These are phyloP conservation scores for Corythornis vintsioides DNA, from an alignment of 2,113 vertebrate species.

Conservation along the genomic window DNA sequence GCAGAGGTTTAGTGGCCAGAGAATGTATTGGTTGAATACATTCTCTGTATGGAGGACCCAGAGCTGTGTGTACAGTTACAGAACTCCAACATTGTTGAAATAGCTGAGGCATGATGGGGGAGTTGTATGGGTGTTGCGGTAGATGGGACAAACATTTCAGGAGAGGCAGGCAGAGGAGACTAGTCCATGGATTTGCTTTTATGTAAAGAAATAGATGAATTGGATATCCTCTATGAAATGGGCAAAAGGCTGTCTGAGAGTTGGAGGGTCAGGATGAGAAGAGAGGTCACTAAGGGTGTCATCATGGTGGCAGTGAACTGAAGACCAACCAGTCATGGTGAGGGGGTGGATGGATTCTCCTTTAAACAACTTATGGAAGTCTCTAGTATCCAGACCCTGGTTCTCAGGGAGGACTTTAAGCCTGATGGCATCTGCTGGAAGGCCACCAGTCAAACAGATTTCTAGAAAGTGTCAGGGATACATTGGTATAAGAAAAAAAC, in stretches of 20 bases:
- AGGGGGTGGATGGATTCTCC: background rate
- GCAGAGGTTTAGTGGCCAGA: background rate
- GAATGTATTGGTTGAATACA: too few relatives aligned
- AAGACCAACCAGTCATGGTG: background rate
- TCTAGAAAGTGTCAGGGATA: background rate
- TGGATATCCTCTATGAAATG: background rate
- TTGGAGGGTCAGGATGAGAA: background rate
- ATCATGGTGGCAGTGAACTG: background rate
- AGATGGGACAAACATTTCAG: background rate
- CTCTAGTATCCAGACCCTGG: background rate
- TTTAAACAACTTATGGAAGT: background rate
- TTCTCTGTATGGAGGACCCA: background rate
- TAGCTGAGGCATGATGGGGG: background rate
- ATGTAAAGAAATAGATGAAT: background rate
- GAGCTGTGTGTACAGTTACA: background rate
- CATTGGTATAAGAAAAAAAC: background rate
- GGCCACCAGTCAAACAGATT: background rate
- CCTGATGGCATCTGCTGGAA: background rate
- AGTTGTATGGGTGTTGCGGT: background rate
- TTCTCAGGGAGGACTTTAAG: background rate
- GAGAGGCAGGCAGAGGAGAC: background rate
- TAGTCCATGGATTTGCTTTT: background rate
- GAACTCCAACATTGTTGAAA: background rate
- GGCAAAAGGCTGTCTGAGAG: background rate
- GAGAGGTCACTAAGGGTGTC: background rate